phyloP scores from a whole-genome alignment of 2,113 vertebrate genomes.

The Morone chrysops region DNA sequence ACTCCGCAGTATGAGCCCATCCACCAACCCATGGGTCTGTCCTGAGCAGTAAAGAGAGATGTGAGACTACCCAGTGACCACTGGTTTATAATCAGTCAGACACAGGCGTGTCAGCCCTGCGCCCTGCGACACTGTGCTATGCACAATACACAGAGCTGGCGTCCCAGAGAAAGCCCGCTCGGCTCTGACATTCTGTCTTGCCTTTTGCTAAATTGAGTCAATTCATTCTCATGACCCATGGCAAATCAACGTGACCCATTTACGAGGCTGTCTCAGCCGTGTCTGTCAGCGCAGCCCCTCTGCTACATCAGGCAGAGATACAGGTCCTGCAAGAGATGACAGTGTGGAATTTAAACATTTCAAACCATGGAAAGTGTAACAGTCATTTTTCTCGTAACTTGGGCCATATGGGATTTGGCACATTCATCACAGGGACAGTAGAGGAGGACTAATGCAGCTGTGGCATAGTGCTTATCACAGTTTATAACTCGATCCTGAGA shows the following conservation, averaged over 20 bases:
- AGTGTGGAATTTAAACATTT: conserved; percentile 80
- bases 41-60: conserved; percentile 73
- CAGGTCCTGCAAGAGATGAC: conserved; percentile 61
- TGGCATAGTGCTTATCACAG: conserved; percentile 56
- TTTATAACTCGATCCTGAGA: conserved; percentile 38
- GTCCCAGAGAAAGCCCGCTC: conserved; percentile 30
- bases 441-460: conserved; percentile 49
- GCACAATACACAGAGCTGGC: conserved; percentile 53
- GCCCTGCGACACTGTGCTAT: conserved; percentile 49
- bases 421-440: conserved; percentile 53
- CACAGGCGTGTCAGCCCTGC: conserved; percentile 71
- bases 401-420: conserved; percentile 56
- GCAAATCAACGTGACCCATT: conserved; percentile 72
- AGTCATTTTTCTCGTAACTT: conserved; percentile 62
- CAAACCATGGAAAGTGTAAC: conserved; percentile 63
- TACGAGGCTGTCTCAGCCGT: conserved; percentile 44
- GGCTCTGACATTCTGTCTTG: conserved; percentile 48
- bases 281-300: conserved; percentile 60
- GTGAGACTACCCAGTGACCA: conserved; percentile 83
- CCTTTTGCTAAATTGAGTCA: conserved; percentile 60
- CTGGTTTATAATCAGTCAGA: conserved; percentile 87
- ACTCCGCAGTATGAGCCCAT: conserved; percentile 59
- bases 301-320: conserved; percentile 64
- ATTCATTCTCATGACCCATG: conserved; percentile 71
- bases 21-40: conserved; percentile 72